These are phyloP conservation scores for Rhamphomyia laevipes DNA, from an alignment of 2,888 invertebrate genomes.

Conservation along the genomic window DNA sequence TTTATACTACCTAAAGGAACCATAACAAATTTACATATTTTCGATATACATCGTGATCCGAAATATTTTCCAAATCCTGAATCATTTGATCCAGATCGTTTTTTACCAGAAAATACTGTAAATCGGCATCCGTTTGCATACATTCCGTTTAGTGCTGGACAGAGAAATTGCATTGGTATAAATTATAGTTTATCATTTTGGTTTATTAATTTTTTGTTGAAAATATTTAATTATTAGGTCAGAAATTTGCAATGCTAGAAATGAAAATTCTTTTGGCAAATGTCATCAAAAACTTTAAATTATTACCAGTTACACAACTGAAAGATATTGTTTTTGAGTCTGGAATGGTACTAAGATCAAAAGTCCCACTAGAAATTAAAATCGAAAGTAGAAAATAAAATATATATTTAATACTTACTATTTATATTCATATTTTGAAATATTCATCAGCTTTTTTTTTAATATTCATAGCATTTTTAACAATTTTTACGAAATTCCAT, in stretches of 20 bases:
- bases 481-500: too few species aligned
- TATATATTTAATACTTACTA: too few species aligned
- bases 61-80: conserved; percentile 51
- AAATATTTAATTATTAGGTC: conserved; percentile 38
- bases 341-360: conserved; percentile 41
- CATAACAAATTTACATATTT: conserved; percentile 46
- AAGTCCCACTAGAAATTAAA: conserved; percentile 30
- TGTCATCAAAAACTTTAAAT: conserved; percentile 41
- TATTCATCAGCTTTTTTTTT: too few species aligned
- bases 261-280: conserved; percentile 46
- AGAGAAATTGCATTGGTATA: conserved; percentile 54
- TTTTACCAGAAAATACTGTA: conserved; percentile 45
- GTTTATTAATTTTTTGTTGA: neutral
- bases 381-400: conserved; percentile 5
- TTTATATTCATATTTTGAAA: too few species aligned
- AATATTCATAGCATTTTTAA: too few species aligned
- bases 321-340: conserved; percentile 36
- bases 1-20: conserved; percentile 40
- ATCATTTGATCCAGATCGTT: conserved; percentile 46
- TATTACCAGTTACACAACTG: conserved; percentile 40
- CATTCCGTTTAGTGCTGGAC: conserved; percentile 57
- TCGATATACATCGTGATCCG: conserved; percentile 51
- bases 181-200: neutral
- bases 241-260: conserved; percentile 54
- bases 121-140: conserved; percentile 50